Evolutionary conservation across 2,113 vertebrate species (phyloP).

Genomic region (Vireo altiloquus): DNA sequence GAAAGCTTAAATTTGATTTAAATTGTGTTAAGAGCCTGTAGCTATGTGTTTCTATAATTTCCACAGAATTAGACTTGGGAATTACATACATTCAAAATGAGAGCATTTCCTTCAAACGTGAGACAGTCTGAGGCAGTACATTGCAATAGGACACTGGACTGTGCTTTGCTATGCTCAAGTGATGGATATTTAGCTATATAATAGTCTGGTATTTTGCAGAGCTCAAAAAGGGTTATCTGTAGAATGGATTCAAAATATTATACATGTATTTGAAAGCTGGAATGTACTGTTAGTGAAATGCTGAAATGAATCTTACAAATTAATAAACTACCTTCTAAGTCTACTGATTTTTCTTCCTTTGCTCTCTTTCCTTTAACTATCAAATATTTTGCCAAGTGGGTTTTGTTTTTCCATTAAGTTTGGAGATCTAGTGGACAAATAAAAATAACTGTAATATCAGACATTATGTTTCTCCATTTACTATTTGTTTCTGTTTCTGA

Average conservation of each 20-base stretch:
- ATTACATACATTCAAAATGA: not conserved
- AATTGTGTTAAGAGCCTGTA: not conserved
- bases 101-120: not conserved
- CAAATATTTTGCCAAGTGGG: not conserved
- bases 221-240: not conserved
- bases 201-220: not conserved
- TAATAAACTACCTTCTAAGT: not conserved
- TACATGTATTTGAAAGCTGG: not conserved
- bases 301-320: not conserved
- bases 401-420: not conserved
- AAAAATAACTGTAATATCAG: not conserved
- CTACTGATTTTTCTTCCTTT: not conserved
- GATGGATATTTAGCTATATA: not conserved
- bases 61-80: not conserved
- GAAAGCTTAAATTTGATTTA: not conserved
- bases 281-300: not conserved
- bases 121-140: rapidly evolving
- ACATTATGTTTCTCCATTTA: not conserved
- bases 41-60: not conserved
- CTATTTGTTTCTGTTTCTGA: not conserved
- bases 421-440: not conserved
- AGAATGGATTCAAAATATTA: not conserved
- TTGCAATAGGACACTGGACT: not conserved
- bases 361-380: not conserved
- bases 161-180: not conserved